These are phyloP conservation scores for Nemotelus pantherinus DNA, from an alignment of 2,888 invertebrate species.

Conservation along the genomic window DNA sequence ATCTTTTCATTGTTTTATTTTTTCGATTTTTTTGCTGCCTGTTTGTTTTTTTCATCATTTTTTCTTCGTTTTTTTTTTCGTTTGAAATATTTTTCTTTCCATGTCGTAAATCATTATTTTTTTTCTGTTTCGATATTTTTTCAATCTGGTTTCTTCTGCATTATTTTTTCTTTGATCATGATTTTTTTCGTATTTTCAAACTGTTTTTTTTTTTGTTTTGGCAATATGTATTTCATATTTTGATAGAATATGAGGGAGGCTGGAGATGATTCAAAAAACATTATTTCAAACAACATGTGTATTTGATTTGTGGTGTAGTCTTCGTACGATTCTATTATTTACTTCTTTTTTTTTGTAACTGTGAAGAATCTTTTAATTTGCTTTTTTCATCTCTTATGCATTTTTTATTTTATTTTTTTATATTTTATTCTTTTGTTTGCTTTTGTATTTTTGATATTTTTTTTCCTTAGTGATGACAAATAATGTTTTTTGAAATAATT, in stretches of 20 bases:
- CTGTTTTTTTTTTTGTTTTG: conserved; percentile 8
- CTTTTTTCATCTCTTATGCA: conserved; percentile 54
- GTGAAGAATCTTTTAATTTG: conserved; percentile 53
- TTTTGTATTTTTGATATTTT: conserved; percentile 55
- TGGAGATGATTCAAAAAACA: conserved; percentile 45
- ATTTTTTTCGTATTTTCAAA: conserved; percentile 19
- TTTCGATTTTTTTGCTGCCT: conserved; percentile 43
- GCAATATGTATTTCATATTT: conserved; percentile 13
- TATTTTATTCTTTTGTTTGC: conserved; percentile 55
- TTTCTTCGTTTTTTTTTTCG: conserved; percentile 47
- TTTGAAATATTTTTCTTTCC: conserved; percentile 53
- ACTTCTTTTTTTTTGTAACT: conserved; percentile 53
- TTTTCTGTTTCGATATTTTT: conserved; percentile 51
- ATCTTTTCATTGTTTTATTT: conserved; percentile 47
- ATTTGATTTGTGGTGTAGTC: conserved; percentile 5
- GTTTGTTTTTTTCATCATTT: conserved; percentile 46
- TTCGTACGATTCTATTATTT: not conserved
- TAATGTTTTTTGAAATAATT: conserved; percentile 65
- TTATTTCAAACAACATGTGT: conserved; percentile 44
- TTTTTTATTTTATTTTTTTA: conserved; percentile 55
- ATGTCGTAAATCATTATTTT: conserved; percentile 49
- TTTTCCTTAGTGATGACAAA: conserved; percentile 59
- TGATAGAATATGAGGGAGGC: conserved; percentile 11
- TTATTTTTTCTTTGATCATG: conserved; percentile 5
- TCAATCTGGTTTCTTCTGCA: conserved; percentile 44